Evolutionary conservation across 2,888 invertebrate species (phyloP), one percentile per base, ranked within the genome.

Genomic region (Thereva unica): DNA sequence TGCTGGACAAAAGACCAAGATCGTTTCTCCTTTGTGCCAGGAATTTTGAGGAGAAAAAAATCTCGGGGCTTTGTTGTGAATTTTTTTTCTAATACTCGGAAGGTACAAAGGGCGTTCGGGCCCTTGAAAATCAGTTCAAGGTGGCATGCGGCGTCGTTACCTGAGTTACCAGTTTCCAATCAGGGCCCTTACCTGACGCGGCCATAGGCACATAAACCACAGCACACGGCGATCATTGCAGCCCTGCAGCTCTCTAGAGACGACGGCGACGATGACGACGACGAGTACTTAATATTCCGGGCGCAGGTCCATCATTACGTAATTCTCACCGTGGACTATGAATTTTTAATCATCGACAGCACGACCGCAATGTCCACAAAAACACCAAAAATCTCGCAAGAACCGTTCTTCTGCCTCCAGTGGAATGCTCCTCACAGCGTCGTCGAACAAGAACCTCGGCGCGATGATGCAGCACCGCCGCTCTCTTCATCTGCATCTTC

Each of bases 1-100:
- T 59, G 44, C 66, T 66, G 64, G 47, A 68, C 68, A 68, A 68
- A 66, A 47, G 57, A n/a, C 40, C 50, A 38, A 54, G 49, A 66
- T 49, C 47, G 57, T 41, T 42, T 40, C 35, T 65, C 53, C 34
- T 50, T 59, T 50, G 35, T 68, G 9, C 7, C 10, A 9, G 40
- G 47, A 47, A 50, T 54, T 23, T 23, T 53, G 67, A 63, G 49
- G 12, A 56, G 64, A 56, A 50, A 55, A 61, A 47, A 35, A 34
- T 44, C 8, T 47, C 56, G 64, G 9, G 9, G 53, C 23, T 53
- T 53, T 64, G 50, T 64, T 37, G 53, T 54, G 49, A 63, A 38
- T 61, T 61, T 61, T 52, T 63, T 7, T 50, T 64, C 9, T 12
- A 37, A 42, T 50, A 23, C 6, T 50, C 10, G 23, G 40, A 55